These are phyloP conservation scores for Neoascia interrupta DNA, from an alignment of 2,888 invertebrate genomes.

Conservation along the genomic window DNA sequence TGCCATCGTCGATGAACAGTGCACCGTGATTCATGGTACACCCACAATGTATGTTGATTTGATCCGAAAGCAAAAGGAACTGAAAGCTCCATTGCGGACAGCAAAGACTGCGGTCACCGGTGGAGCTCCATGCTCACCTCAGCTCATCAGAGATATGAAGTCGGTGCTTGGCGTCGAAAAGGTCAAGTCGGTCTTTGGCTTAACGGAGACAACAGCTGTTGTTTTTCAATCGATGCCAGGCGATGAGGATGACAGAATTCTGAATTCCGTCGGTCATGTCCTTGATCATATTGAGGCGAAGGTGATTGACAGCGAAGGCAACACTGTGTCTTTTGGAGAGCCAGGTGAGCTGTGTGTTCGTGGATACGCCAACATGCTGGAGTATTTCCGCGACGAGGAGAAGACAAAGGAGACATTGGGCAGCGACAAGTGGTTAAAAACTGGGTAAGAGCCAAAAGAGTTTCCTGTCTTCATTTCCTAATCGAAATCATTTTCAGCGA, in stretches of 20 bases:
- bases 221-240: constrained; percentile 81
- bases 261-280: constrained; percentile 82
- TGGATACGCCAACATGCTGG: constrained; percentile 86
- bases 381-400: constrained; percentile 87
- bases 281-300: constrained; percentile 82
- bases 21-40: constrained; percentile 87
- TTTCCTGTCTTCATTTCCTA: not conserved
- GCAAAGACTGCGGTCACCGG: constrained; percentile 84
- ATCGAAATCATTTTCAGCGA: too few relatives aligned
- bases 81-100: constrained; percentile 80
- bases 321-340: constrained; percentile 84
- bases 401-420: constrained; percentile 86
- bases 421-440: constrained; percentile 86
- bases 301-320: constrained; percentile 83
- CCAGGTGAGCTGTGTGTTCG: constrained; percentile 87
- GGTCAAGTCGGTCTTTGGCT: constrained; percentile 82
- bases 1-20: constrained; percentile 85
- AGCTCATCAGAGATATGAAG: constrained; percentile 81
- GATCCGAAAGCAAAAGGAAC: constrained; percentile 81
- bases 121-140: constrained; percentile 86
- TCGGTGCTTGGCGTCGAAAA: constrained; percentile 79
- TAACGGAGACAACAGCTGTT: constrained; percentile 82
- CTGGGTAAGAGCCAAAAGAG: constrained; percentile 81
- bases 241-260: constrained; percentile 79
- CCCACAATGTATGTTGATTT: constrained; percentile 93